These are phyloP conservation scores for Lepidothrix coronata DNA, from an alignment of 2,113 vertebrate genomes.

Conservation along the genomic window DNA sequence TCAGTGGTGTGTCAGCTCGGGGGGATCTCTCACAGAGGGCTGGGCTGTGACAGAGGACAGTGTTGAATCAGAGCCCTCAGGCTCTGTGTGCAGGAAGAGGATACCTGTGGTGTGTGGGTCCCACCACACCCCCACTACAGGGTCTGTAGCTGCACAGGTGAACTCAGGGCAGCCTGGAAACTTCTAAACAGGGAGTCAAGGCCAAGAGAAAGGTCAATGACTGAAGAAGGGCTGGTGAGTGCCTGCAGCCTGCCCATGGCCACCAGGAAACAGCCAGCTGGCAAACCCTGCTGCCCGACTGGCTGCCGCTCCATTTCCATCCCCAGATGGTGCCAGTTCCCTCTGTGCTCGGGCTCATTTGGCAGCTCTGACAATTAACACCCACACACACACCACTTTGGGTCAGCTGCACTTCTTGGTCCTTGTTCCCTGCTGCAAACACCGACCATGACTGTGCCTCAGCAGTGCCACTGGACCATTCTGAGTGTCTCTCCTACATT, in stretches of 20 bases:
- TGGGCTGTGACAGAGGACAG: neutral
- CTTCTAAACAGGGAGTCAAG: neutral
- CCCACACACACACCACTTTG: fast-evolving
- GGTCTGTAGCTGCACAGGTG: neutral
- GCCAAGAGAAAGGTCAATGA: neutral
- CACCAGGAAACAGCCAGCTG: neutral
- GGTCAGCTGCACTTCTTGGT: neutral
- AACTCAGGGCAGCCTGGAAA: neutral
- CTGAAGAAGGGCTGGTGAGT: neutral
- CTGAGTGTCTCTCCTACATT: neutral
- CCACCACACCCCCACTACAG: neutral
- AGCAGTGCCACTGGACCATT: neutral
- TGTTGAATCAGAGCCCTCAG: fast-evolving
- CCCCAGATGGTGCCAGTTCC: neutral
- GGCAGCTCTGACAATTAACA: neutral
- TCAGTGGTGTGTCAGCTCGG: neutral
- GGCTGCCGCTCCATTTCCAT: neutral
- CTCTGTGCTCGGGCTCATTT: neutral
- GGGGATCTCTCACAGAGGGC: neutral
- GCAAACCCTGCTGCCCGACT: neutral
- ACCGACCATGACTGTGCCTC: neutral
- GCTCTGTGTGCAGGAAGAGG: neutral
- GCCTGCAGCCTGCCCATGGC: neutral
- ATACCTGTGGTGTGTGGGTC: neutral
- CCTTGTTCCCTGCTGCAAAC: neutral